Evolutionary conservation across 2,113 vertebrate genomes (phyloP), one percentile per base, ranked within the genome.

Genomic region (Chrysochloris asiatica): DNA sequence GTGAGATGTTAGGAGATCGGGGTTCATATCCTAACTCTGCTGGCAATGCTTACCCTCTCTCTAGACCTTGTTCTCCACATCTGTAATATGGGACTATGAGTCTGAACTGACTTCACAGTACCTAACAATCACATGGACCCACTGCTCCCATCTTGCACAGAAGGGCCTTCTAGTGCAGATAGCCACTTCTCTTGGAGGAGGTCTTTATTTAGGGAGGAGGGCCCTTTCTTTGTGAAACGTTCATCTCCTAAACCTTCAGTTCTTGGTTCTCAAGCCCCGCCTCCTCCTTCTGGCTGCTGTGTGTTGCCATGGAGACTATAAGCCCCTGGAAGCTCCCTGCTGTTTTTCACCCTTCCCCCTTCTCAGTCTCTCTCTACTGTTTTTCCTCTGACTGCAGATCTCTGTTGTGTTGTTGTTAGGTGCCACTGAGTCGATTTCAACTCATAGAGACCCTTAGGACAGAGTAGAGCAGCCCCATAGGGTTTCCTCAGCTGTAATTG

Each of bases 241-340:
- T 54, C 91, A 38, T 69, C 83, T 86, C 86, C 72, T 41, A 80
- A 80, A 54, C 67, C 93, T 72, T 56, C n/a, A 56, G 85, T 90
- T 65, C 75, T 1, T 5, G 48, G 36, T 50, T 69, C 69, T 45
- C 71, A 82, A 89, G 33, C 88, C 56, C 93, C 75, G 56, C 89
- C 95, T 91, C 73, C 83, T 63, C 86, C n/a, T 45, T 71, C 52
- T 1, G 36, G 67, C 72, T 30, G 95, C 81, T 0, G 16, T 17
- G 80, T 4, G 95, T 96, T 95, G 73, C 96, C 92, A 96, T 95
- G 94, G 96, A 93, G 83, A 96, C 84, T 2, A 1, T 4, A 78
- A 93, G 88, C 88, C 92, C 93, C 90, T 90, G 3, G 8, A 36
- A 33, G 90, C 86, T 91, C 63, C 93, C 88, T 4, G 93, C 48